Evolutionary conservation across 2,113 vertebrate species (phyloP).

Genomic region (Dolichallabes microphthalmus): DNA sequence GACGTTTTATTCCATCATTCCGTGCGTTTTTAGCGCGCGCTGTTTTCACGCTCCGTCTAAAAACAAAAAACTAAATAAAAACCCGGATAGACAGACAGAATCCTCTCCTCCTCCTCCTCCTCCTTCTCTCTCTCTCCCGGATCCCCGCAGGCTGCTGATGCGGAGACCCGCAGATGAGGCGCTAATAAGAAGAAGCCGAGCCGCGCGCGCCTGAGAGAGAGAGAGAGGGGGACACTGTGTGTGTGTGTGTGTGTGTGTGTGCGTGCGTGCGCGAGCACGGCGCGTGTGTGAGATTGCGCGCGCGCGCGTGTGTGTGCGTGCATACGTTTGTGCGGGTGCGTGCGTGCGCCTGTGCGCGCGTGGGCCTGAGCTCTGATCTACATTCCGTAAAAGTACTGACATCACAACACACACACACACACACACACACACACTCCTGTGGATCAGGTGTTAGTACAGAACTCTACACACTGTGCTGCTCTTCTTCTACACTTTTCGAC

Average conservation of each 20-base stretch:
- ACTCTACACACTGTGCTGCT: too few species aligned
- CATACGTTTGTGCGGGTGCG: neutral
- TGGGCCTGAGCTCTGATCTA: slow-evolving; percentile 8
- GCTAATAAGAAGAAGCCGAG: slow-evolving; percentile 10
- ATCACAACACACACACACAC: neutral
- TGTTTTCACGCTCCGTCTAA: slow-evolving; percentile 13
- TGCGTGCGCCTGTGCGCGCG: neutral
- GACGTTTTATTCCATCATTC: slow-evolving; percentile 18
- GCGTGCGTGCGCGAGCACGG: neutral
- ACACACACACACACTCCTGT: neutral
- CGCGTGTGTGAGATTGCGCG: neutral
- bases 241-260: neutral
- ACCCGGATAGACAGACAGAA: slow-evolving; percentile 59
- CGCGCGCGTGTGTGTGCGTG: neutral
- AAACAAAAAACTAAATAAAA: slow-evolving; percentile 39
- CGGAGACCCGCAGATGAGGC: slow-evolving; percentile 18
- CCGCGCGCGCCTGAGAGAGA: neutral
- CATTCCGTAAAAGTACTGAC: neutral
- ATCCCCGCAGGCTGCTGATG: slow-evolving; percentile 21
- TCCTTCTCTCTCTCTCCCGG: slow-evolving; percentile 49
- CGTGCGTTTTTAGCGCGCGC: neutral
- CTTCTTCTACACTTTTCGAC: too few species aligned
- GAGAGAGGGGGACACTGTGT: neutral
- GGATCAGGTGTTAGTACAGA: too few species aligned
- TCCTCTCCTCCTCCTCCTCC: slow-evolving; percentile 60